Evolutionary conservation across 1,140 invertebrate species (phyloP).

Genomic region (Hylaeus volcanicus): DNA sequence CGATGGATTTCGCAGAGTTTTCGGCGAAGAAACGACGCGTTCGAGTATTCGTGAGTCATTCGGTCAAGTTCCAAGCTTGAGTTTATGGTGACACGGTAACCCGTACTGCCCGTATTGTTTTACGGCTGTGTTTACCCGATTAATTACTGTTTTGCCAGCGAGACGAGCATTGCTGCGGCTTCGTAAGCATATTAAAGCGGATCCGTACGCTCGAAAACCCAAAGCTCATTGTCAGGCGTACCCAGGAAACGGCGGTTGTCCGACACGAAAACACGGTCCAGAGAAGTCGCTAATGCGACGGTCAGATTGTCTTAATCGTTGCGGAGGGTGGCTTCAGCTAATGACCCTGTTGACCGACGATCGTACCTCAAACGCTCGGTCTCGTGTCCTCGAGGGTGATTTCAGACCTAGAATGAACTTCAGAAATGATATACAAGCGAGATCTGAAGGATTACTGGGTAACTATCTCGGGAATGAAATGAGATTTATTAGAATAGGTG

Average conservation of each 20-base stretch:
- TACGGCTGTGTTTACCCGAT: constrained; percentile 62
- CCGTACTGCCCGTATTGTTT: constrained; percentile 45
- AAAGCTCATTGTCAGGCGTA: constrained; percentile 7
- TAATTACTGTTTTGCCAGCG: constrained; percentile 56
- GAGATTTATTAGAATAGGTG: too few species aligned
- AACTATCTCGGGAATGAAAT: too few species aligned
- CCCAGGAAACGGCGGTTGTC: neutral
- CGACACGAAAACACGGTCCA: constrained; percentile 50
- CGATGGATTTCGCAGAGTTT: neutral
- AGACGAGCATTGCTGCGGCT: constrained; percentile 43
- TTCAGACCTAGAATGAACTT: too few species aligned
- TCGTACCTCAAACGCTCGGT: neutral
- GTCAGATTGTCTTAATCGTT: constrained; percentile 42
- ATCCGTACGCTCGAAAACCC: neutral
- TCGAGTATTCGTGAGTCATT: constrained; percentile 5
- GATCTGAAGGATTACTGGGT: too few species aligned
- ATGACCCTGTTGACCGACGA: constrained; percentile 24
- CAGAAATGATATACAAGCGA: too few species aligned
- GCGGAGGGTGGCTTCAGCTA: neutral
- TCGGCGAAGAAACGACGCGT: neutral
- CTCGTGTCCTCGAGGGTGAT: too few species aligned
- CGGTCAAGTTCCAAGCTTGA: constrained; percentile 30
- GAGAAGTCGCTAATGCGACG: constrained; percentile 41
- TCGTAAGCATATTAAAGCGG: constrained; percentile 54
- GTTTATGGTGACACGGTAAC: constrained; percentile 27